Evolutionary conservation across 2,888 invertebrate species (phyloP).

Genomic region (Nebria salina): DNA sequence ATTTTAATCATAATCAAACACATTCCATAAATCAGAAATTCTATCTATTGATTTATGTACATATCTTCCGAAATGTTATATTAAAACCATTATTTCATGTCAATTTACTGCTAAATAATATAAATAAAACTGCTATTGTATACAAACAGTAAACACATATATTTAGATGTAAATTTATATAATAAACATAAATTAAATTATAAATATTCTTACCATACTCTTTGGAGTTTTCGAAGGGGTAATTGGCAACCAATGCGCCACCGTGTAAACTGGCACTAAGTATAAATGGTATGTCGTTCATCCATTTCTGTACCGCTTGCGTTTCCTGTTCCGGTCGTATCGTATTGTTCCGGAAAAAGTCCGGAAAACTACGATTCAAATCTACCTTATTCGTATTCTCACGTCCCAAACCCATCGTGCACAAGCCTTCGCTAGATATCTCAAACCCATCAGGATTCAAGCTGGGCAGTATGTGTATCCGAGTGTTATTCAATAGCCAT

Average conservation of each 20-base stretch:
- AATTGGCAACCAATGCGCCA: constrained; percentile 75
- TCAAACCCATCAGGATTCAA: constrained; percentile 82
- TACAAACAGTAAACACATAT: too few species aligned
- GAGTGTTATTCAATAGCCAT: constrained; percentile 72
- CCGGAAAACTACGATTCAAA: constrained; percentile 73
- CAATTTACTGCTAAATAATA: not conserved
- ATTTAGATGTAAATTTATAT: not conserved
- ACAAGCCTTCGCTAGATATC: constrained; percentile 54
- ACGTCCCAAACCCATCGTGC: constrained; percentile 55
- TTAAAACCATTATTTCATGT: not conserved
- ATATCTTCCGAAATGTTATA: not conserved
- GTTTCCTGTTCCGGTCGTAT: constrained; percentile 67
- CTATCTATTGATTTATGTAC: not conserved
- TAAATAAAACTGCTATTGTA: too few species aligned
- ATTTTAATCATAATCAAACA: constrained; percentile 1
- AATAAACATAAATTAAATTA: not conserved
- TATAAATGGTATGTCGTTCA: constrained; percentile 67
- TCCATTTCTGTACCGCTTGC: constrained; percentile 69
- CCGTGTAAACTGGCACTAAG: constrained; percentile 73
- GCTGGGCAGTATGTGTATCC: constrained; percentile 76
- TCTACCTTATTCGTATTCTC: constrained; percentile 56
- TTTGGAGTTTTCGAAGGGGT: constrained; percentile 72
- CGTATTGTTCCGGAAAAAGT: constrained; percentile 63
- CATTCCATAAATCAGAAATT: not conserved
- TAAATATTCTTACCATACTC: constrained; percentile 55